Evolutionary conservation across 2,113 vertebrate species (phyloP).

Genomic region (Hippopotamus amphibius): DNA sequence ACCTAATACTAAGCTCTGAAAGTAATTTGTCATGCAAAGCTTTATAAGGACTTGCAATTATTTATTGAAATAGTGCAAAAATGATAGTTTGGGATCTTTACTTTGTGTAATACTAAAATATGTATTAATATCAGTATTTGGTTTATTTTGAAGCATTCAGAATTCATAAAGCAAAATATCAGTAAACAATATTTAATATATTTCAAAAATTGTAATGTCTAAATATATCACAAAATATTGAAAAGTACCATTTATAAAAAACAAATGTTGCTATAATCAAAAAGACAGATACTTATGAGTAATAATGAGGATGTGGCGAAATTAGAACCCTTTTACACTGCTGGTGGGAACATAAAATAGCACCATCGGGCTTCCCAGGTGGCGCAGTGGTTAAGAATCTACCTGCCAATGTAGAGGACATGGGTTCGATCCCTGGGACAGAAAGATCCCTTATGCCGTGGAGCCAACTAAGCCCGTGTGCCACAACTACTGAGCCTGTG

Average conservation of each 20-base stretch:
- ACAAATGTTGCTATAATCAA: background rate
- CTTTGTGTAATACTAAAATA: background rate
- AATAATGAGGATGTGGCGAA: background rate
- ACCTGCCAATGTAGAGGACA: too few species aligned
- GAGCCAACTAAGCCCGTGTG: too few species aligned
- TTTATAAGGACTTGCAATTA: background rate
- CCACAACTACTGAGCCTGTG: too few species aligned
- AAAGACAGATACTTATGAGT: background rate
- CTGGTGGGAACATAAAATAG: background rate
- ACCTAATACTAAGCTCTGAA: background rate
- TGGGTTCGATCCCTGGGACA: too few species aligned
- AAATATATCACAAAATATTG: background rate
- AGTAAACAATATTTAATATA: background rate
- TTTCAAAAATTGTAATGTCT: background rate
- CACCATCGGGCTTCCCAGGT: too few species aligned
- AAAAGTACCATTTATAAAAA: background rate
- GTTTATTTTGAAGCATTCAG: background rate
- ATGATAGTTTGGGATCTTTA: background rate
- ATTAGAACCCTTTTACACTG: background rate
- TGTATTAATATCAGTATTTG: slow-evolving; percentile 22
- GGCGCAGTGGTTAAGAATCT: too few species aligned
- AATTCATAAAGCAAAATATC: slow-evolving; percentile 12
- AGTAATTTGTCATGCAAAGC: background rate
- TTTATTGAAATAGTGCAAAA: slow-evolving; percentile 12
- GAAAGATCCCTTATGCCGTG: too few species aligned